Evolutionary conservation across 1,140 invertebrate genomes (phyloP), one percentile per base, ranked within the genome.

Genomic region (Eueides isabella): DNA sequence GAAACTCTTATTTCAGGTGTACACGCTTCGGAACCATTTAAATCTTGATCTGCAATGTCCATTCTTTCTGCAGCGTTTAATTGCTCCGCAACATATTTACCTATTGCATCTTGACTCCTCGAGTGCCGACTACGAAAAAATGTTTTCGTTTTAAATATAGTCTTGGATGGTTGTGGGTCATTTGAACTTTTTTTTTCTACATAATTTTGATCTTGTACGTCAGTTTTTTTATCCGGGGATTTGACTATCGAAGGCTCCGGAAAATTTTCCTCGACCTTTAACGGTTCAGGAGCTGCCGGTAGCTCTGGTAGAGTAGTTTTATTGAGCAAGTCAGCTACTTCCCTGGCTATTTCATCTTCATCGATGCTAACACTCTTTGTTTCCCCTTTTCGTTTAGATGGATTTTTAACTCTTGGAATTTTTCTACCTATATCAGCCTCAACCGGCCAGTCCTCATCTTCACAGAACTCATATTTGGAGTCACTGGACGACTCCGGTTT

Each of bases 401-500:
- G 85, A 82, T 92, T 91, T 72, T 88, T 92, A 0, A 94, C 85
- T 71, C 94, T 83, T 23, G 94, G 93, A 69, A 94, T 94, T 89
- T 94, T 94, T 69, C 93, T 86, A 16, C 93, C 94, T 16, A 88
- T 87, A 68, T 92, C 91, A 62, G 84, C 89, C 83, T 93, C 92
- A 71, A 89, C 77, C 5, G 90, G 87, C 86, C 91, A 91, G 72
- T 94, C 94, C 84, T 94, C 94, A 72, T 94, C 92, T 72, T 95
- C 94, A 84, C 94, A 93, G 87, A 94, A 95, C 74, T 94, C 94
- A 80, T 94, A 95, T 81, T 93, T 92, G 23, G 91, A 88, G 77
- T 93, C 87, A 75, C 83, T 86, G 1, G 87, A 85, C 6, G 82
- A 80, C 72, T 93, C 89, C 16, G 85, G 82, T 79, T 93, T 91